A percentile compares a stretch with the other conserved stretches of the same genome.
Evolutionary conservation across 2,113 vertebrate genomes (phyloP).

Genomic region (Tyrannus savana): DNA sequence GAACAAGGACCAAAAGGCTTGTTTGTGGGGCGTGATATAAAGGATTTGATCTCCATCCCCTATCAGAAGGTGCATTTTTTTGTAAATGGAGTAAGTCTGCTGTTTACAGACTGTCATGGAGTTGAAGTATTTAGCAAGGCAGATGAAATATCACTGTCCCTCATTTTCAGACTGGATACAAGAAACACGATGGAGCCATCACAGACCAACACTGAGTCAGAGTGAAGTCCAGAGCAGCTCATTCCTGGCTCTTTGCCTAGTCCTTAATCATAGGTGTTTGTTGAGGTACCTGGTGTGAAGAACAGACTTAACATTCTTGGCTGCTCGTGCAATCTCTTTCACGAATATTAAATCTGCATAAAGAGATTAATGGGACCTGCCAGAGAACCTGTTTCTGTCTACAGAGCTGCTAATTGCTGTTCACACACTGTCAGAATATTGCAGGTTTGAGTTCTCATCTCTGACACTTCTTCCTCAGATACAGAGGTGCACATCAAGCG

Average conservation of each 20-base stretch:
- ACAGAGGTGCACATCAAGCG: neutral
- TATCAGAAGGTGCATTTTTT: neutral
- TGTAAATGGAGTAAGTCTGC: neutral
- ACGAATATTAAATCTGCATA: neutral
- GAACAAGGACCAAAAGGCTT: neutral
- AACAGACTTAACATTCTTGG: neutral
- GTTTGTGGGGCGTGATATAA: rapidly evolving
- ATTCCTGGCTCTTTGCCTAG: neutral
- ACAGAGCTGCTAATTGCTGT: neutral
- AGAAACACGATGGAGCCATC: neutral
- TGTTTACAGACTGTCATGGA: neutral
- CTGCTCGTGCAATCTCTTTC: neutral
- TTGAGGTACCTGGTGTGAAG: neutral
- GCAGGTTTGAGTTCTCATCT: neutral
- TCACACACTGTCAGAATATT: neutral
- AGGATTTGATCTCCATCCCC: neutral
- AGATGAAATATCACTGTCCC: neutral
- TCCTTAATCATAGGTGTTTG: neutral
- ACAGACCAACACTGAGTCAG: neutral
- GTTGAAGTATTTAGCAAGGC: neutral
- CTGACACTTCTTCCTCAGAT: neutral
- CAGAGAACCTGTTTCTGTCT: neutral
- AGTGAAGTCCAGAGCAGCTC: neutral
- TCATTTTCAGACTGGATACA: neutral
- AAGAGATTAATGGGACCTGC: constrained; percentile 21